Percentiles rank a stretch among this genome's conserved stretches.
Conservation (phyloP, 2,888 invertebrate species). For the Polyploca ridens region DNA sequence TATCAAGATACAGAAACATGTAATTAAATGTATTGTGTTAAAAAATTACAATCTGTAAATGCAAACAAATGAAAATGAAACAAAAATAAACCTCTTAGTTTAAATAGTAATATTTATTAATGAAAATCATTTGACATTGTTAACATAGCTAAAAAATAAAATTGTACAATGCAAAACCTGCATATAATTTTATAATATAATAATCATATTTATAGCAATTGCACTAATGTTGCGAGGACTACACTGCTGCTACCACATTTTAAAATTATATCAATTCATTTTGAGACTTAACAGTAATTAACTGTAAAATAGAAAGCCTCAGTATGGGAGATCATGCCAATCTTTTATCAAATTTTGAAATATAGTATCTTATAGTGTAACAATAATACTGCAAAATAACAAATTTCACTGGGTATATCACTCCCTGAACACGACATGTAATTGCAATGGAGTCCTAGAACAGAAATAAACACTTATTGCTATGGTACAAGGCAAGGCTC, state of each 20-base stretch:
- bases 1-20: conserved; percentile 48
- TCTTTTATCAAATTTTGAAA: conserved; percentile 68
- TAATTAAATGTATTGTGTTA: conserved; percentile 44
- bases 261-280: conserved; percentile 65
- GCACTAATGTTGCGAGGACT: conserved; percentile 84
- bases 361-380: conserved; percentile 62
- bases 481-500: conserved; percentile 57
- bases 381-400: conserved; percentile 79
- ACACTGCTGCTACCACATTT: conserved; percentile 76
- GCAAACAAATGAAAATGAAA: conserved; percentile 69
- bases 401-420: conserved; percentile 74
- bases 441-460: conserved; percentile 64
- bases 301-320: conserved; percentile 68
- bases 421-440: conserved; percentile 51
- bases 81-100: conserved; percentile 74
- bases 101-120: conserved; percentile 80
- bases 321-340: conserved; percentile 69
- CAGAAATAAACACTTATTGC: conserved; percentile 60
- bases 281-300: conserved; percentile 56
- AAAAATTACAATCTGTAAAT: conserved; percentile 60
- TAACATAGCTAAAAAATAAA: conserved; percentile 81
- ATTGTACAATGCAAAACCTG: conserved; percentile 82
- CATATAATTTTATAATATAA: conserved; percentile 78
- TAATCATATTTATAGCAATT: conserved; percentile 76
- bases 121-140: conserved; percentile 78